Evolutionary conservation across 2,113 vertebrate genomes (phyloP).

Genomic region (Chloropsis hardwickii): DNA sequence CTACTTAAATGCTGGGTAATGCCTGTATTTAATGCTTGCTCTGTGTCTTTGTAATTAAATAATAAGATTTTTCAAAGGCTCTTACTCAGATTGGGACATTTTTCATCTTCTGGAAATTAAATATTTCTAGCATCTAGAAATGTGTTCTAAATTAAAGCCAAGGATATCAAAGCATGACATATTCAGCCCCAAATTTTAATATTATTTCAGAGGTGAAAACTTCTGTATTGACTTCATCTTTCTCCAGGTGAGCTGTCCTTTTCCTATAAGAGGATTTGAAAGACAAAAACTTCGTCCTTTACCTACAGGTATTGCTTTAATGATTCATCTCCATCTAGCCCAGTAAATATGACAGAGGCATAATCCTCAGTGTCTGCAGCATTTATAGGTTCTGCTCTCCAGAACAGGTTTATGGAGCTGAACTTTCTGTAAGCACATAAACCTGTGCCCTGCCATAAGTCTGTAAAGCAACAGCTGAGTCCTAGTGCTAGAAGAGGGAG

Average conservation of each 20-base stretch:
- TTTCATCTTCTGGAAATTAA: neutral
- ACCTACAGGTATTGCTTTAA: neutral
- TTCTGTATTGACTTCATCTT: neutral
- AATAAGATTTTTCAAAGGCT: neutral
- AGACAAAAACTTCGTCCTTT: neutral
- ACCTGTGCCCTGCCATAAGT: neutral
- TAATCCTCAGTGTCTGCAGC: neutral
- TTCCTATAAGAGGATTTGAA: neutral
- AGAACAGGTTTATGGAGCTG: neutral
- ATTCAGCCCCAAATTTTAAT: neutral
- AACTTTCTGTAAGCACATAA: neutral
- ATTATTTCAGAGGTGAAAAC: neutral
- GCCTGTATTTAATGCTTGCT: neutral
- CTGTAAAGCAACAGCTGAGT: neutral
- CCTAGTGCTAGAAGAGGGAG: neutral
- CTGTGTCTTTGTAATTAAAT: neutral
- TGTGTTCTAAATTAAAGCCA: neutral
- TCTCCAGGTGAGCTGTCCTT: neutral
- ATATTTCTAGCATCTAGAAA: neutral
- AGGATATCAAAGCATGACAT: neutral
- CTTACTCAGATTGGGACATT: neutral
- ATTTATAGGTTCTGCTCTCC: neutral
- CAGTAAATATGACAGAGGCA: neutral
- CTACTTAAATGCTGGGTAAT: neutral
- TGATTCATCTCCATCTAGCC: neutral